Evolutionary conservation across 2,113 vertebrate genomes (phyloP), one percentile per base, ranked within the genome.

Genomic region (Pampusana beccarii): DNA sequence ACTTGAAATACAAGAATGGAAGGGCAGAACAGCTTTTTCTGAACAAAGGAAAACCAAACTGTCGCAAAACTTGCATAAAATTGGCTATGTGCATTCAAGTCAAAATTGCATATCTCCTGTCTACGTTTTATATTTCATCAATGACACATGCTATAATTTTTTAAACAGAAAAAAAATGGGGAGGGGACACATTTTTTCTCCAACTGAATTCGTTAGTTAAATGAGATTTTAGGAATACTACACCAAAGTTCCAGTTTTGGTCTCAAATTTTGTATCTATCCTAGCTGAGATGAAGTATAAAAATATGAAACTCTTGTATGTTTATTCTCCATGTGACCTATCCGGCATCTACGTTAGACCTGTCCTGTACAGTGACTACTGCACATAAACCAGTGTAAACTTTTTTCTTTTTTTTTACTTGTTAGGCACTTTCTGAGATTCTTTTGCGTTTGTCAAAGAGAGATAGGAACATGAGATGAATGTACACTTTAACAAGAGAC

Each of bases 401-500:
- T 75, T 8, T 38, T 38, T 72, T 72, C 6, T 16, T 66, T 46
- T 38, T 82, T 78, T 77, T 71, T 5, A 33, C 18, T 67, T 57
- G 28, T 66, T 42, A 54, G 29, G 26, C 7, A 12, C 64, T 86
- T 65, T 50, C 50, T 92, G 40, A 74, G 67, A 38, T 8, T 74
- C 17, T 84, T 85, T 44, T 72, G 21, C 21, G 9, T 93, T 81
- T 74, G 33, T 79, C 81, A 16, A 46, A 31, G 54, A 72, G 31
- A 73, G 38, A 34, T 3, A 48, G 1, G 21, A 90, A 26, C 23
- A 26, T 33, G 50, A 69, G n/a, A 29, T 86, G 54, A 82, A 42
- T 12, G 9, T 53, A 12, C 2, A 3, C 28, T 66, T 72, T 21
- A 57, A 65, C 0, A 0, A 65, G 57, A 34, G 19, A n/a, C 40